These are phyloP conservation scores for Ammodytes dubius DNA, from an alignment of 2,113 vertebrate genomes.

Conservation along the genomic window DNA sequence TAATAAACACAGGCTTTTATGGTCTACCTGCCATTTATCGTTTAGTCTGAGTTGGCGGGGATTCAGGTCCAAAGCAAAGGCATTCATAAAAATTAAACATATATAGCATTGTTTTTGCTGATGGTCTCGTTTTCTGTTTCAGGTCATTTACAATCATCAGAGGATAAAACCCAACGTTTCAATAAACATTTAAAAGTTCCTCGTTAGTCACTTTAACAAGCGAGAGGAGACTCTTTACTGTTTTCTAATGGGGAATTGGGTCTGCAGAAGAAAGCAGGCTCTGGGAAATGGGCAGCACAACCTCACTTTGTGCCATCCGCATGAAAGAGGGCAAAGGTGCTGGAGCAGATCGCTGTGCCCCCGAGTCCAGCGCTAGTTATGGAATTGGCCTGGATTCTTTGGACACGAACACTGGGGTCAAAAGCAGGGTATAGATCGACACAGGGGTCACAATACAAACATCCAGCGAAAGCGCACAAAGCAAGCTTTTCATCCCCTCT, in stretches of 20 bases:
- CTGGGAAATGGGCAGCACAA: conserved; percentile 64
- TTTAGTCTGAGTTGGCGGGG: no score
- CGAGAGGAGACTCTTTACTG: conserved; percentile 34
- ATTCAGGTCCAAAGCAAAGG: no score
- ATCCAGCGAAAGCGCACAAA: conserved; percentile 86
- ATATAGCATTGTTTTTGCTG: no score
- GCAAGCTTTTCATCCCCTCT: conserved; percentile 88
- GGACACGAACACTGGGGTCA: conserved; percentile 79
- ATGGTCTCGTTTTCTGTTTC: no score
- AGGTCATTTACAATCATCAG: no score
- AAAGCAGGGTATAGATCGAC: conserved; percentile 83
- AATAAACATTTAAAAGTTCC: no score
- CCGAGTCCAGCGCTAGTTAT: conserved; percentile 27
- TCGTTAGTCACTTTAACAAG: conserved; percentile 32
- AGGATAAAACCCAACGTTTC: no score
- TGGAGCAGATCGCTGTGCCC: conserved; percentile 59
- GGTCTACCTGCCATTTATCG: no score
- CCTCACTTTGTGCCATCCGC: conserved; percentile 46
- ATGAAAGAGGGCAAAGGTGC: conserved; percentile 57
- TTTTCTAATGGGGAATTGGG: neutral
- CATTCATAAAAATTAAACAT: no score
- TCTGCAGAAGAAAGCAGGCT: conserved; percentile 26
- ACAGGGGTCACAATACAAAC: conserved; percentile 76
- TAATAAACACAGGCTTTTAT: no score
- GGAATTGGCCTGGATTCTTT: conserved; percentile 66